Percentiles rank a stretch among this genome's conserved stretches.
phyloP scores from a whole-genome alignment of 2,888 invertebrate genomes.

The Venusia cambrica region DNA sequence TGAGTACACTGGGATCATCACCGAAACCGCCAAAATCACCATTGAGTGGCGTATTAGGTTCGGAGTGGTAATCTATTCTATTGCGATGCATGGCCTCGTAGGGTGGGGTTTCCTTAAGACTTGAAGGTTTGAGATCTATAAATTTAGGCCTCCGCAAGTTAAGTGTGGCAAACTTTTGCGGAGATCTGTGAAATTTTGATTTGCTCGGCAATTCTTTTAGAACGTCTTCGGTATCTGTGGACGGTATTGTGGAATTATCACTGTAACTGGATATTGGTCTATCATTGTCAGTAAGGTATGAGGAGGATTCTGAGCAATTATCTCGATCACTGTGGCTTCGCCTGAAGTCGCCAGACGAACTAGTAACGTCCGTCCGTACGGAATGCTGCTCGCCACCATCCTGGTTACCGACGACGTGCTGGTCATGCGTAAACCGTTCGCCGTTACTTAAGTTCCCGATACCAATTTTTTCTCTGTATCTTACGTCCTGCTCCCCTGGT shows the following conservation, averaged over 20 bases:
- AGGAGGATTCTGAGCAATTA: conserved; percentile 77
- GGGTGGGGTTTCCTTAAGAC: conserved; percentile 54
- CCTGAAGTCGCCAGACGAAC: conserved; percentile 67
- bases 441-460: conserved; percentile 63
- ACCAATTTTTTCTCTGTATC: conserved; percentile 55
- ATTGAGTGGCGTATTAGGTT: conserved; percentile 71
- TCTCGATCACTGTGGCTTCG: conserved; percentile 74
- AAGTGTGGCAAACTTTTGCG: conserved; percentile 74
- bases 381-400: conserved; percentile 72
- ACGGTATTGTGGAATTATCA: conserved; percentile 75
- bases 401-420: conserved; percentile 57
- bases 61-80: conserved; percentile 72
- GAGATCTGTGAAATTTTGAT: conserved; percentile 73
- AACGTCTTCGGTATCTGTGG: conserved; percentile 74
- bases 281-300: conserved; percentile 74
- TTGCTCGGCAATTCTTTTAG: conserved; percentile 72
- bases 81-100: conserved; percentile 68
- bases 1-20: conserved; percentile 58
- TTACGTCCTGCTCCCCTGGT: conserved; percentile 53
- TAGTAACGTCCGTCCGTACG: conserved; percentile 65
- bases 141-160: conserved; percentile 73
- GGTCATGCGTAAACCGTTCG: conserved; percentile 61
- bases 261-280: conserved; percentile 76
- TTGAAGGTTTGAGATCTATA: conserved; percentile 62
- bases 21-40: conserved; percentile 54